Base-by-base conservation (phyloP, 92 coral and sea anemone species). In the Heteractis magnifica region DNA sequence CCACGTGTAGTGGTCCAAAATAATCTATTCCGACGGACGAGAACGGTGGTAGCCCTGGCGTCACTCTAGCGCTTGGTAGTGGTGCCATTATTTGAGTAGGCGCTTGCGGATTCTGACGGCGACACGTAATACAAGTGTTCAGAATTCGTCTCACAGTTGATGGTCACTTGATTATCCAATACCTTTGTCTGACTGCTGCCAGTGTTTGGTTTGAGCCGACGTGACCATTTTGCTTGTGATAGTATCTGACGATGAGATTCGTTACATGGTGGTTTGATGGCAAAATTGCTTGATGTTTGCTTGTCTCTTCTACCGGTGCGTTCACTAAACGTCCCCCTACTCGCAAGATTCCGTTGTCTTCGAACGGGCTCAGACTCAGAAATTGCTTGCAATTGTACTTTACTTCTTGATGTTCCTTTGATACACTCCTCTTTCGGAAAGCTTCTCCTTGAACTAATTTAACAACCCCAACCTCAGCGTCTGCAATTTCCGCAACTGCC, bases 301-400 rank as follows among this genome's bases (percentile, higher is more conserved):
- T 60, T 23, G 0, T 74, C 3, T 78, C 12, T 20, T 78, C 75
- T 49, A 75, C 0, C 18, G 79, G 79, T 3, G 4, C 79, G 79
- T 75, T 75, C 0, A 10, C 4, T 4, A 75, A 52, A 15, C 79
- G 15, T 75, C 81, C 80, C 0, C 80, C 80, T 4, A 77, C 80
- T 52, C 80, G 1, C 8, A 77, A 51, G 10, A 77, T 52, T 52
- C 80, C 80, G 60, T 77, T 56, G 1, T 77, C 64, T 55, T 79
- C 83, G 14, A 1, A 79, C 0, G 76, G 76, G 49, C 6, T 71
- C 5, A 71, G 4, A 3, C 49, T 71, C 19, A 0, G 76, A 71
- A 71, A 48, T n/a, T 50, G 76, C 6, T 26, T 44, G 19, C 49
- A 0, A 20, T 18, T 0, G 76, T n/a, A 71, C 49, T 71, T 71